Base-by-base conservation (phyloP, 2,797 vertebrate genomes). In the Monodelphis domestica region DNA sequence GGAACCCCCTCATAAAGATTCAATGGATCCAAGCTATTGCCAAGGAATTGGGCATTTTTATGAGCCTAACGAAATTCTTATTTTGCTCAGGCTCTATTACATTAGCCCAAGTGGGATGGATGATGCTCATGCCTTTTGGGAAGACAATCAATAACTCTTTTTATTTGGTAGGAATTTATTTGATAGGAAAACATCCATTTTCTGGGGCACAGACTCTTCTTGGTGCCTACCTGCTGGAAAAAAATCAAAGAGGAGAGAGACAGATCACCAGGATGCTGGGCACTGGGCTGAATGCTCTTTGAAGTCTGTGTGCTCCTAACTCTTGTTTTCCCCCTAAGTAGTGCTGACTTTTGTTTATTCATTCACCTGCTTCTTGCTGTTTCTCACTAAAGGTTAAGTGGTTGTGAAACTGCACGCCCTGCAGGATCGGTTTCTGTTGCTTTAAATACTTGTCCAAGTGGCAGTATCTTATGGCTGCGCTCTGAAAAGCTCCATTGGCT, bases 181-280 rank as follows among this genome's bases (percentile, higher is more conserved):
- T 92, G 95, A 91, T 12, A 96, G 94, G 94, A 96, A 96, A 93
- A 54, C 28, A 38, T 53, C 0, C 70, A 21, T 54, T 51, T 53
- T 7, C 24, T 5, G 54, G 78, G 92, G n/a, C 54, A 52, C 91
- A 87, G 53, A 53, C 29, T 96, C 29, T 93, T 56, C 91, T 88
- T 88, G 88, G 89, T 28, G 30, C 33, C 94, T 94, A 91, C 54
- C 29, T 93, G 94, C 94, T 95, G 95, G 93, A 96, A 33, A 95
- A 94, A 97, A 98, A 98, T 96, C 59, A 96, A 97, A 97, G 93
- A 30, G 45, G 90, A 95, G 54, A 95, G 87, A 93, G 28, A 5
- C 50, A 97, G 55, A 95, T 92, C 84, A 91, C 12, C 54, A 89
- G 89, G 94, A 56, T 33, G 26, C 90, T 94, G 94, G 93, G 90